phyloP scores from a whole-genome alignment of 2,113 vertebrate species.

The Pollachius pollachius region DNA sequence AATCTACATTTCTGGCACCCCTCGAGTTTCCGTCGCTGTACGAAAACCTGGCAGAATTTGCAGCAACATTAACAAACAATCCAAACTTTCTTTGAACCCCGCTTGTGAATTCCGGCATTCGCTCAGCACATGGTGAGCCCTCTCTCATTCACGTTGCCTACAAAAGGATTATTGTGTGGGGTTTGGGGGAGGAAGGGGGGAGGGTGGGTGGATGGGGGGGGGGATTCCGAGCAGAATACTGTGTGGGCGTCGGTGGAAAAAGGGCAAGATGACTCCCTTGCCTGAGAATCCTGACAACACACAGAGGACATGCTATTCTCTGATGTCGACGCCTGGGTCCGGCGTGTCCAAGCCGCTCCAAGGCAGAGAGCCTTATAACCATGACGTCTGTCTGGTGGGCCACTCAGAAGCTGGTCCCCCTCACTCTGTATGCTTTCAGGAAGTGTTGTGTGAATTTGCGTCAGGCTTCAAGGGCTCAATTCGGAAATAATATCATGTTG shows the following conservation, averaged over 20 bases:
- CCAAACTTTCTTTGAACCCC: conserved; percentile 33
- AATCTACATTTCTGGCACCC: conserved; percentile 9
- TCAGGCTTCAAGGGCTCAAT: too few species aligned
- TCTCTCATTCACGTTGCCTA: conserved; percentile 22
- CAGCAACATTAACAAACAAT: conserved; percentile 29
- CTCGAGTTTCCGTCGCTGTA: conserved; percentile 19
- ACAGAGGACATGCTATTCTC: conserved; percentile 43
- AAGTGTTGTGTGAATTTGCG: too few species aligned
- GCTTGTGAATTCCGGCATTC: conserved; percentile 41
- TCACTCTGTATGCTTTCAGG: not conserved
- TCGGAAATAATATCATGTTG: too few species aligned
- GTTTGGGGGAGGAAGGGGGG: conserved; percentile 31
- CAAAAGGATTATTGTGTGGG: conserved; percentile 56
- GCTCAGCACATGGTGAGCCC: conserved; percentile 33
- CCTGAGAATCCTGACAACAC: conserved; percentile 62
- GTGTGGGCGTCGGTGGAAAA: conserved; percentile 58
- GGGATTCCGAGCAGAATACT: conserved; percentile 35
- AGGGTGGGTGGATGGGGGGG: conserved; percentile 20
- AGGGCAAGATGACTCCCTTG: conserved; percentile 51
- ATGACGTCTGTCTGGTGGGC: conserved; percentile 31
- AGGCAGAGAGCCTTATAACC: conserved; percentile 8
- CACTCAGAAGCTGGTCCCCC: conserved; percentile 3
- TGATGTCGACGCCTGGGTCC: conserved; percentile 26
- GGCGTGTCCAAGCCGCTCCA: too few species aligned
- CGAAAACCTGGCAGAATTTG: conserved; percentile 1